Percentiles rank a stretch among this genome's conserved stretches.
Conservation (phyloP, 2,113 vertebrate genomes). For the Petrocephalus zakoni region DNA sequence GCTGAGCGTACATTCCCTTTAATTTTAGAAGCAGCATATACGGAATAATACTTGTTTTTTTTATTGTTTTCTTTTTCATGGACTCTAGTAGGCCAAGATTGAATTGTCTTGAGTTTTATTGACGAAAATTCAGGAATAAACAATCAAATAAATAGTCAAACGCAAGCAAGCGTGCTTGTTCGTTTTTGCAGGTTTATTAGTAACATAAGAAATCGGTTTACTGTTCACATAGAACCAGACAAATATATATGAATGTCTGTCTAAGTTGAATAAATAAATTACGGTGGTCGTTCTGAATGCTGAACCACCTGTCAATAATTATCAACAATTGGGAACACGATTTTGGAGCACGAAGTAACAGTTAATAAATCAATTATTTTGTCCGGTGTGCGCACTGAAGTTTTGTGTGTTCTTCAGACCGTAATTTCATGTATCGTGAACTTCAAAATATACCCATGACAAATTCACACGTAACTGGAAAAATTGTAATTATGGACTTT, state of each 20-base stretch:
- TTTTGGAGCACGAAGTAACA: neutral
- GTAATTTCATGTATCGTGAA: neutral
- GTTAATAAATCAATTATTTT: neutral
- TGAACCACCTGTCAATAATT: conserved; percentile 24
- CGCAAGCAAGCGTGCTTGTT: neutral
- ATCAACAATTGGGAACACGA: conserved; percentile 12
- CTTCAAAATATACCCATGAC: conserved; percentile 11
- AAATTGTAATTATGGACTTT: conserved; percentile 46
- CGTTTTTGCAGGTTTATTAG: conserved; percentile 14
- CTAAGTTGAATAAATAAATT: neutral
- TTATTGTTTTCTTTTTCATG: neutral
- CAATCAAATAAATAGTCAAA: neutral
- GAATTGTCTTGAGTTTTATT: neutral
- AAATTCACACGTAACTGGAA: conserved; percentile 22
- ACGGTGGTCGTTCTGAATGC: neutral
- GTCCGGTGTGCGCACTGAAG: neutral
- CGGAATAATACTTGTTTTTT: neutral
- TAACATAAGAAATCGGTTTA: conserved; percentile 12
- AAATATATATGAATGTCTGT: neutral
- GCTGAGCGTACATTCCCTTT: neutral
- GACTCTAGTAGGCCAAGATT: neutral
- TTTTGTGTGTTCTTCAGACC: neutral
- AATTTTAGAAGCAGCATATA: neutral
- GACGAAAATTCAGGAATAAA: neutral
- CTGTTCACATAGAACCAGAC: neutral